Evolutionary conservation across 2,113 vertebrate species (phyloP), one percentile per base, ranked within the genome.

Genomic region (Bos taurus): DNA sequence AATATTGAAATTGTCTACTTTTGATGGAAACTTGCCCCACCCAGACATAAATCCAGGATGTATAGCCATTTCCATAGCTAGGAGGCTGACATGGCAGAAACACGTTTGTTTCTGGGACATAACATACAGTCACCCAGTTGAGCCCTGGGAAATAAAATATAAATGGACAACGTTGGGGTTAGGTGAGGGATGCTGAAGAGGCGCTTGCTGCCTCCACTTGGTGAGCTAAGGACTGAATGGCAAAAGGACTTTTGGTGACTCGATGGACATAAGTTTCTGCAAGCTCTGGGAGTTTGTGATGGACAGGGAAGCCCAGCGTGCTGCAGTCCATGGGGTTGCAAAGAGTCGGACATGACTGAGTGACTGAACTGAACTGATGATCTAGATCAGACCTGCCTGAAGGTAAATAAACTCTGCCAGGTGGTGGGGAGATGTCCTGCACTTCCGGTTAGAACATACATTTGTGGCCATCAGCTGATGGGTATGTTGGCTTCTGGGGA

Each of bases 81-180:
- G 46, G 86, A 91, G 92, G 80, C 77, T 59, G 54, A 89, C 88
- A 64, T n/a, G 62, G n/a, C 94, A 96, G 82, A 95, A 95, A 94
- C 40, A 57, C 2, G 43, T 86, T 93, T 96, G 62, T 62, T 84
- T 60, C 74, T 86, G 50, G 50, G 54, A 71, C 25, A 28, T 57
- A 96, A 80, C 86, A 25, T 84, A 43, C 30, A 85, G n/a, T 96
- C 78, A 84, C 67, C 54, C 77, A 33, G 67, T 6, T 62, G 91
- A 90, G 81, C 50, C 46, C 30, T 62, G 36, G 88, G 81, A 91
- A 91, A 86, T 62, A 60, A 95, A 96, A 90, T 60, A 92, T 6
- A 93, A 86, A 91, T 4, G 9, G 50, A 93, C 36, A 87, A 21
- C 0, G 0, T 5, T 54, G 15, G 50, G 1, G 54, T 85, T 81